phyloP scores from a whole-genome alignment of 1,140 invertebrate genomes.

The Danaus melanippus region DNA sequence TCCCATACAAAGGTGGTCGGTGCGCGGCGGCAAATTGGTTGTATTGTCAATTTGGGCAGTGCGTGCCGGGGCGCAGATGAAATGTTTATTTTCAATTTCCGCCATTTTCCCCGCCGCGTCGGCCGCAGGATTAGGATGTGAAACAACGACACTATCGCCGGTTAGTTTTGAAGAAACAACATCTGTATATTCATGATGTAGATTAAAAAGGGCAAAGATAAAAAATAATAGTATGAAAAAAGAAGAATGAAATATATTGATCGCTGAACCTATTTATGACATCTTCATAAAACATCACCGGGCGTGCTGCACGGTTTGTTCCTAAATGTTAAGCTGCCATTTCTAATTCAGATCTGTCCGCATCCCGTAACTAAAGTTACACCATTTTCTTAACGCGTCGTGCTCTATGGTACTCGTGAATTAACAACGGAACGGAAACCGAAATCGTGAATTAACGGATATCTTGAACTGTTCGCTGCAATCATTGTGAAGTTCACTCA shows the following conservation, averaged over 20 bases:
- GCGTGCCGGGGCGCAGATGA: slow-evolving; percentile 67
- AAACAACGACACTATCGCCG: slow-evolving; percentile 45
- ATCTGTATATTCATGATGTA: too few species aligned
- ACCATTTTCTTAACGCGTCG: not conserved
- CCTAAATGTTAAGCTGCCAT: slow-evolving; percentile 28
- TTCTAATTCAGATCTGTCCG: slow-evolving; percentile 2
- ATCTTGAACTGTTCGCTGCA: too few species aligned
- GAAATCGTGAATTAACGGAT: too few species aligned
- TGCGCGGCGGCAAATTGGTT: slow-evolving; percentile 66
- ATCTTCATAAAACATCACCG: not conserved
- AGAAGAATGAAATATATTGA: too few species aligned
- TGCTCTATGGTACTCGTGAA: too few species aligned
- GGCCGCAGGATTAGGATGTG: slow-evolving; percentile 61
- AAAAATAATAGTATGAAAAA: too few species aligned
- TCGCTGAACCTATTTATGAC: too few species aligned
- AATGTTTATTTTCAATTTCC: slow-evolving; percentile 73
- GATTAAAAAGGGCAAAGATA: not conserved
- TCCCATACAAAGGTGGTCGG: slow-evolving; percentile 70
- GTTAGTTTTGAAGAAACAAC: slow-evolving; percentile 38
- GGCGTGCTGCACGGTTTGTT: slow-evolving; percentile 47
- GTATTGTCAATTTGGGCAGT: slow-evolving; percentile 72
- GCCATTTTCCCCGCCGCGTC: slow-evolving; percentile 58
- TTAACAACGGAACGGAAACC: too few species aligned
- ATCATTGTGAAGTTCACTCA: too few species aligned
- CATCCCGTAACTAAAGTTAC: slow-evolving; percentile 7